A percentile compares a stretch with the other conserved stretches of the same genome.
Evolutionary conservation across 2,888 invertebrate species (phyloP).

Genomic region (Psylliodes chrysocephalus): DNA sequence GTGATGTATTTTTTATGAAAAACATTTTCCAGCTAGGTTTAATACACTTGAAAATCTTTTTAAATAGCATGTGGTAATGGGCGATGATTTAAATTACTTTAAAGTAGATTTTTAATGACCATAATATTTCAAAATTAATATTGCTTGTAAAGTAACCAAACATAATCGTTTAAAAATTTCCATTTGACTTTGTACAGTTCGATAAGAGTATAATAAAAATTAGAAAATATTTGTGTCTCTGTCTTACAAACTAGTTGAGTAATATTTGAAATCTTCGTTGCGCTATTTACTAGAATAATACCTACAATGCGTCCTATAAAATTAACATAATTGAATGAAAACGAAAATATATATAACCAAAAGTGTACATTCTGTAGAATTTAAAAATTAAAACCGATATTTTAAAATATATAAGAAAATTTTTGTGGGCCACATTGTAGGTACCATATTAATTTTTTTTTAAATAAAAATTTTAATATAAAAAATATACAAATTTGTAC

Average conservation of each 20-base stretch:
- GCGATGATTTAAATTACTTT: constrained; percentile 1
- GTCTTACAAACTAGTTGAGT: not conserved
- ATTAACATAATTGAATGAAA: too few species aligned
- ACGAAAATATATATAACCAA: too few species aligned
- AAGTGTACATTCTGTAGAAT: too few species aligned
- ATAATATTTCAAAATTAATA: not conserved
- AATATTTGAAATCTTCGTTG: not conserved
- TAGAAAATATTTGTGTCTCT: not conserved
- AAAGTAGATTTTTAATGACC: constrained; percentile 3
- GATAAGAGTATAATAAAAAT: constrained; percentile 8
- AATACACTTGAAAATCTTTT: too few species aligned
- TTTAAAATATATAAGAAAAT: too few species aligned
- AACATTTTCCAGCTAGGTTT: too few species aligned
- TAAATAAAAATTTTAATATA: not conserved
- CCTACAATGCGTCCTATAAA: not conserved
- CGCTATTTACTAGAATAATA: not conserved
- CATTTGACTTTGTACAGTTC: constrained; percentile 11
- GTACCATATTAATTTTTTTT: not conserved
- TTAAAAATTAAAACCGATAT: too few species aligned
- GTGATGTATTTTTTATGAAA: too few species aligned
- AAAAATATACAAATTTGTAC: not conserved
- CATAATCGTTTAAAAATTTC: not conserved
- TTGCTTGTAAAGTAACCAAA: constrained; percentile 1
- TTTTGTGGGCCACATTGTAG: not conserved
- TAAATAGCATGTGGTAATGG: too few species aligned